Evolutionary conservation across 2,797 vertebrate genomes (phyloP), one percentile per base, ranked within the genome.

Genomic region (Diplodus sargus): DNA sequence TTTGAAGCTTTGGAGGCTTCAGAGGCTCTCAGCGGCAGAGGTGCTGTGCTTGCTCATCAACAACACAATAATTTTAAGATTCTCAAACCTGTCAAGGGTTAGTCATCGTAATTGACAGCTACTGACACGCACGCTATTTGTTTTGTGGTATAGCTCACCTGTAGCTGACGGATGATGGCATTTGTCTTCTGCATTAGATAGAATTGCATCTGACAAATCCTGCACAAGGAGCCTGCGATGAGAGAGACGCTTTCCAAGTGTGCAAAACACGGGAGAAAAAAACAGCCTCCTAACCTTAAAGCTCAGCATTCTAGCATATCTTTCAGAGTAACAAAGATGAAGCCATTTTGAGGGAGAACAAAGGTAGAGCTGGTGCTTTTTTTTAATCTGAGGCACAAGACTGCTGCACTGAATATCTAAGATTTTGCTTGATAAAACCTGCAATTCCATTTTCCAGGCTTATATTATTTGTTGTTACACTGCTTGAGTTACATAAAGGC

Each of bases 121-220:
- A 76, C 58, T 66, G 54, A 78, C 58, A 67, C 60, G 45, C 25
- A 28, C 59, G 63, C 54, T 64, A 16, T 79, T 75, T 49, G 59
- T 74, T 75, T 53, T 63, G 76, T 23, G 69, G 9, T 25, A 25
- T 11, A 34, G 61, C 70, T 63, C 73, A 62, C 51, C 73, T 67
- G n/a, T 51, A 25, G 61, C 47, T 85, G 71, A 83, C 4, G 23
- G 76, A 79, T 73, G 74, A 25, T 81, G 77, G 49, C 74, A 69
- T 66, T 74, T 86, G 79, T 81, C 64, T 79, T 66, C 62, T 53
- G 59, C 58, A 48, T 72, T 58, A 25, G 47, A 71, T 64, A 20
- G 15, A 78, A 75, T 74, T 77, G 67, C 22, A 54, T 10, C 18
- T 83, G 70, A 70, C 47, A 78, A 69, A 85, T 87, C 48, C 69